phyloP scores from a whole-genome alignment of 1,140 invertebrate species.

The Drosophila orosa region DNA sequence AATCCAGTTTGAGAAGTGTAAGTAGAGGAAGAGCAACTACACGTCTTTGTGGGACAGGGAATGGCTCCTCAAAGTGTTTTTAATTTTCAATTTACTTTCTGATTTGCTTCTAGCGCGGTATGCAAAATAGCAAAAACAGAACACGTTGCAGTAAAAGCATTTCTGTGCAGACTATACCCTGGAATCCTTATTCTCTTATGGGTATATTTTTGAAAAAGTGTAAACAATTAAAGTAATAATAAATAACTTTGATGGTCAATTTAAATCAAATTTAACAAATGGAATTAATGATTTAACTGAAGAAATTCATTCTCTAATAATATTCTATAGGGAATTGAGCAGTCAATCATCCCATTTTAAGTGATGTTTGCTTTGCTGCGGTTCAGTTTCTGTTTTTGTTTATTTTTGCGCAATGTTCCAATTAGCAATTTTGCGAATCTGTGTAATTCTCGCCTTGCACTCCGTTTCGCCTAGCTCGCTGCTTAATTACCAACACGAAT shows the following conservation, averaged over 20 bases:
- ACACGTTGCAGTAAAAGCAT: conserved; percentile 2
- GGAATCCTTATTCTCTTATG: not conserved
- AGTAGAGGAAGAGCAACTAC: not conserved
- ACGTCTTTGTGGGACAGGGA: not conserved
- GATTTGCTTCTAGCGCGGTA: conserved; percentile 33
- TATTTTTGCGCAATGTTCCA: conserved; percentile 76
- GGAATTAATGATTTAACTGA: not conserved
- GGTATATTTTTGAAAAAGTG: not conserved
- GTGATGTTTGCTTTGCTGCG: conserved; percentile 20
- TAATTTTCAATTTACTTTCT: conserved; percentile 48
- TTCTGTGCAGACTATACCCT: conserved; percentile 20
- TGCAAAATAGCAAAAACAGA: conserved; percentile 46
- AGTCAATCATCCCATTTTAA: not conserved
- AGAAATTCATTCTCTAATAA: not conserved
- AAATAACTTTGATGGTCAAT: too few relatives aligned
- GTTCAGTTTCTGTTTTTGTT: conserved; percentile 52
- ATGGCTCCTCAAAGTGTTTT: conserved; percentile 33
- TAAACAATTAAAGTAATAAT: not conserved
- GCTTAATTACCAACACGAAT: conserved; percentile 67
- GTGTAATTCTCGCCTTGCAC: conserved; percentile 19
- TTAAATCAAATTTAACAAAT: too few relatives aligned
- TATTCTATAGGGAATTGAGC: not conserved
- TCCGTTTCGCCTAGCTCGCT: conserved; percentile 21
- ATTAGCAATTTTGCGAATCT: conserved; percentile 63
- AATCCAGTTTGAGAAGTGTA: not conserved